Evolutionary conservation across 1,140 invertebrate genomes (phyloP).

Genomic region (Platyura marginata): DNA sequence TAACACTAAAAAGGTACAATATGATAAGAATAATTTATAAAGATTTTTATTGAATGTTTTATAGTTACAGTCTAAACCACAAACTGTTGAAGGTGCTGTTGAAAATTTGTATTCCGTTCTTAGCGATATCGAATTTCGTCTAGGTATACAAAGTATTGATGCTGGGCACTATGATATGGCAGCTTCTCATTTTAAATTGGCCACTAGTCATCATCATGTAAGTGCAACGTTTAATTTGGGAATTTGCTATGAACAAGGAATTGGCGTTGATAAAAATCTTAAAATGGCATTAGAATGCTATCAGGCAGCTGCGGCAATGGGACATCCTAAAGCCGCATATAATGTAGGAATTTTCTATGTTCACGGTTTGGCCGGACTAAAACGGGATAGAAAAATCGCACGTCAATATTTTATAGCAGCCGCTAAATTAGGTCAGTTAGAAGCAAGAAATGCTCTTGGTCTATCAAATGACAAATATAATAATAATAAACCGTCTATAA

Average conservation of each 20-base stretch:
- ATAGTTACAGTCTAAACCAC: too few relatives aligned
- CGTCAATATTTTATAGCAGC: slow-evolving; percentile 30
- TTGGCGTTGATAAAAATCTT: slow-evolving; percentile 34
- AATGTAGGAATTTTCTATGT: slow-evolving; percentile 42
- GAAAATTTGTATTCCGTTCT: slow-evolving; percentile 3
- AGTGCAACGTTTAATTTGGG: slow-evolving; percentile 40
- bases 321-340: slow-evolving; percentile 38
- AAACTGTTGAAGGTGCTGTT: background rate
- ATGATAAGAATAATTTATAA: too few relatives aligned
- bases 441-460: slow-evolving; percentile 30
- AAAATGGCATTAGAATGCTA: slow-evolving; percentile 38
- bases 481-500: too few relatives aligned
- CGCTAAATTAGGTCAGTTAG: slow-evolving; percentile 34
- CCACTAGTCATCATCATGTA: slow-evolving; percentile 31
- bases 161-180: slow-evolving; percentile 22
- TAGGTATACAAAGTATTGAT: slow-evolving; percentile 22
- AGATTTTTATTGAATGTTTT: too few relatives aligned
- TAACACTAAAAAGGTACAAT: too few relatives aligned
- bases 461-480: too few relatives aligned
- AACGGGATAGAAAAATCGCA: slow-evolving; percentile 25
- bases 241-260: slow-evolving; percentile 37
- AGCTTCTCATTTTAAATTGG: slow-evolving; percentile 26
- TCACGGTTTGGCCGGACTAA: slow-evolving; percentile 35
- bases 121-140: slow-evolving; percentile 22
- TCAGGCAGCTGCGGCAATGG: slow-evolving; percentile 30